Evolutionary conservation across 1,140 invertebrate species (phyloP), one percentile per base, ranked within the genome.

Genomic region (Diachasma alloeum): DNA sequence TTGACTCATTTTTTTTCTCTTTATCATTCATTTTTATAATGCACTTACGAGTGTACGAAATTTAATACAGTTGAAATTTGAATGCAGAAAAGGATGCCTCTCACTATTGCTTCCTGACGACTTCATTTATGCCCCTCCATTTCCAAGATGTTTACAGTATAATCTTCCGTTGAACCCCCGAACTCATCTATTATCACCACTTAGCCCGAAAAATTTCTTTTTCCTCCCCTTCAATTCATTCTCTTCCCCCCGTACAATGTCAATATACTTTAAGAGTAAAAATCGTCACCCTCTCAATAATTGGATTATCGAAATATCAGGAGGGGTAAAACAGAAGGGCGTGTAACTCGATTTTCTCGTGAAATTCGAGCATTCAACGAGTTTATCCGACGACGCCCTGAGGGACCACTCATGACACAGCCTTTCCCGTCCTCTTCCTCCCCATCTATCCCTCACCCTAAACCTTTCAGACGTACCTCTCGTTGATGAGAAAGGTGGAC

Each of bases 271-370:
- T 15, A 74, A 36, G 37, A 74, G 22, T 36, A 74, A 42, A 37
- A 63, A 42, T 74, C 48, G 39, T 36, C 59, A 24, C 72, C 53
- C 53, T 63, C 59, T 44, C 42, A 66, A 31, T 75, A 75, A 75
- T 68, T 68, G 22, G 24, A 75, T 75, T 75, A 63, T 56, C 73
- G 24, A 42, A n/a, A 48, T 31, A 75, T 48, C 46, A 46, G 37
- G 44, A 22, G 59, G 37, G 44, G 15, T 17, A 48, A 75, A 48
- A 68, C 73, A 75, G 73, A 75, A 75, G 59, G 59, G 73, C 22
- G 22, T 26, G 48, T 67, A 75, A 75, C 59, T 75, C 36, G 26
- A 75, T 75, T 75, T 68, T 68, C 19, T 26, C 42, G 22, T 66
- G 42, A 75, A 67, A 75, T 63, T 36, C 37, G 72, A 19, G 37